Evolutionary conservation across 2,797 vertebrate genomes (phyloP).

Genomic region (Botia kubotai): DNA sequence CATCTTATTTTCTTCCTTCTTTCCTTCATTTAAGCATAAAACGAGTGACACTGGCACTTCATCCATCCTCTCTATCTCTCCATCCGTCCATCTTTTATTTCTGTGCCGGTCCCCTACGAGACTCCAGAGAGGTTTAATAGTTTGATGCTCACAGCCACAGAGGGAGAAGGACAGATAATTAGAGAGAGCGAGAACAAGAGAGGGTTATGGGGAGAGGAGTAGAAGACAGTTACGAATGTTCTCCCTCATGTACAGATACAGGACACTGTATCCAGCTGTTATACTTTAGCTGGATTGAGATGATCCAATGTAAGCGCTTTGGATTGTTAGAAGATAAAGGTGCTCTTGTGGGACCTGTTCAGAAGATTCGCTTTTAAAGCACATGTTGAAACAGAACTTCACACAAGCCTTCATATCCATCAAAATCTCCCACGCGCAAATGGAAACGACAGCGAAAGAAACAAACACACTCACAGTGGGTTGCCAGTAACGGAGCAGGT

Average conservation of each 20-base stretch:
- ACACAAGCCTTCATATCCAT: slow-evolving; percentile 30
- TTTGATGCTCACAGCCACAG: slow-evolving; percentile 70
- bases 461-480: slow-evolving; percentile 83
- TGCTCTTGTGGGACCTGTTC: slow-evolving; percentile 30
- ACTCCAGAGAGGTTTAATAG: slow-evolving; percentile 69
- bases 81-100: slow-evolving; percentile 26
- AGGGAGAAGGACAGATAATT: slow-evolving; percentile 39
- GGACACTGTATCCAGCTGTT: slow-evolving; percentile 24
- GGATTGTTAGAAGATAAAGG: slow-evolving; percentile 19
- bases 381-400: slow-evolving; percentile 27
- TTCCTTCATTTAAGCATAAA: slow-evolving; percentile 35
- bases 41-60: slow-evolving; percentile 32
- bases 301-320: slow-evolving; percentile 38
- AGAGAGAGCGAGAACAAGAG: background rate
- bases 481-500: slow-evolving; percentile 87
- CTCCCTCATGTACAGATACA: slow-evolving; percentile 22
- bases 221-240: background rate
- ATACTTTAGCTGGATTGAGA: slow-evolving; percentile 40
- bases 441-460: slow-evolving; percentile 34
- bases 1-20: slow-evolving; percentile 32
- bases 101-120: slow-evolving; percentile 18
- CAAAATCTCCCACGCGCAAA: slow-evolving; percentile 39
- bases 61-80: slow-evolving; percentile 6
- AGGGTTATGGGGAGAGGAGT: background rate
- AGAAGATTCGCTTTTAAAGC: slow-evolving; percentile 42